phyloP scores from a whole-genome alignment of 1,140 invertebrate species.

The Pinna nobilis region DNA sequence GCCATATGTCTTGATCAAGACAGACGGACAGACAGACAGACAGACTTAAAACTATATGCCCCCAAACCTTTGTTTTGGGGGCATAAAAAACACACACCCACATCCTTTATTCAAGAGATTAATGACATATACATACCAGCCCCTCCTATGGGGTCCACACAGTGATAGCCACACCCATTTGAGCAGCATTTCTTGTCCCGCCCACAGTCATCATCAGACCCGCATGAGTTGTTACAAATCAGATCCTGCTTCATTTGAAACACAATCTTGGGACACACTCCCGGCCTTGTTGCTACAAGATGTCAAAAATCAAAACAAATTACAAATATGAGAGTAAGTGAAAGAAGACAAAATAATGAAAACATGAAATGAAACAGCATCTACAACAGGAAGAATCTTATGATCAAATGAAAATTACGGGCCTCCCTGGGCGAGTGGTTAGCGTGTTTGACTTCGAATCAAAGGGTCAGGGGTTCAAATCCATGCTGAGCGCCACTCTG shows the following conservation, averaged over 20 bases:
- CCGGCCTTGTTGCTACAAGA: constrained; percentile 25
- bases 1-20: too few relatives aligned
- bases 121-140: not conserved
- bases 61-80: too few relatives aligned
- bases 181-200: constrained; percentile 22
- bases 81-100: too few relatives aligned
- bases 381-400: not conserved
- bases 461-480: too few relatives aligned
- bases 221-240: constrained; percentile 8
- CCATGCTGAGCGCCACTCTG: too few relatives aligned
- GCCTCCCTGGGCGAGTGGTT: too few relatives aligned
- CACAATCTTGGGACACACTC: constrained; percentile 12
- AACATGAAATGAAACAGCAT: not conserved
- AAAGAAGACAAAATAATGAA: not conserved
- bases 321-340: not conserved
- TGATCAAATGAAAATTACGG: too few relatives aligned
- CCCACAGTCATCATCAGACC: constrained; percentile 19
- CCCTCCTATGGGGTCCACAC: constrained; percentile 7
- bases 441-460: too few relatives aligned
- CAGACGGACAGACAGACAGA: too few relatives aligned
- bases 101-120: too few relatives aligned
- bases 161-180: constrained; percentile 26
- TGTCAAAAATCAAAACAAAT: not conserved
- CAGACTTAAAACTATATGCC: too few relatives aligned
- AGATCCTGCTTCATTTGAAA: constrained; percentile 1